These are phyloP conservation scores for Silurus aristotelis DNA, from an alignment of 2,797 vertebrate species.

Conservation along the genomic window DNA sequence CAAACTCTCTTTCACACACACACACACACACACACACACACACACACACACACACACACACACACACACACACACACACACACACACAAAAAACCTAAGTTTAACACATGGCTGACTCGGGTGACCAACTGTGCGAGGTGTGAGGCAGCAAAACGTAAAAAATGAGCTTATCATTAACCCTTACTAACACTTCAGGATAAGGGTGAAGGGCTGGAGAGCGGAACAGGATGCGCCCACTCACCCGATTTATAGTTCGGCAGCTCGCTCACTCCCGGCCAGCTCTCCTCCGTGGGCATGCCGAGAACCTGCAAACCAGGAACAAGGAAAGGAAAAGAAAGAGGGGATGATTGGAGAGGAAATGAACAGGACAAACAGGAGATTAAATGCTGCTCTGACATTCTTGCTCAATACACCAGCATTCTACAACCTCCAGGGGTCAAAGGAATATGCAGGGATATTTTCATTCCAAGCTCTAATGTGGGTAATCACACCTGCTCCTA, in stretches of 20 bases:
- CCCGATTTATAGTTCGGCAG: constrained; percentile 83
- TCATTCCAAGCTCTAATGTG: background rate
- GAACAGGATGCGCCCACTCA: constrained; percentile 56
- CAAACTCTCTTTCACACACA: background rate
- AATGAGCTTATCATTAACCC: constrained; percentile 18
- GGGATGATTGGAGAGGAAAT: constrained; percentile 34
- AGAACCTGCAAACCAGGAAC: constrained; percentile 79
- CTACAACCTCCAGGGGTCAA: background rate
- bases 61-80: constrained; percentile 9
- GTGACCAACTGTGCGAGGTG: constrained; percentile 10
- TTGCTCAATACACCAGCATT: background rate
- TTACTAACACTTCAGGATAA: constrained; percentile 18
- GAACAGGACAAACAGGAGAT: constrained; percentile 4
- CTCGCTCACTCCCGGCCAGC: constrained; percentile 85
- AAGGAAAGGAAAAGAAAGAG: constrained; percentile 64
- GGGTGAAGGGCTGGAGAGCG: constrained; percentile 10
- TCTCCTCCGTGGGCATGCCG: constrained; percentile 81
- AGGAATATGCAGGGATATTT: background rate
- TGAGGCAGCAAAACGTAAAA: constrained; percentile 28
- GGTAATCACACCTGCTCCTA: background rate
- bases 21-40: constrained; percentile 2
- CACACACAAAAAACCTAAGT: constrained; percentile 9
- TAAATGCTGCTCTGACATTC: background rate
- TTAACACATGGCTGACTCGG: constrained; percentile 25
- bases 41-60: background rate